Evolutionary conservation across 1,140 invertebrate species (phyloP), one percentile per base, ranked within the genome.

Genomic region (Drosophila aff.): DNA sequence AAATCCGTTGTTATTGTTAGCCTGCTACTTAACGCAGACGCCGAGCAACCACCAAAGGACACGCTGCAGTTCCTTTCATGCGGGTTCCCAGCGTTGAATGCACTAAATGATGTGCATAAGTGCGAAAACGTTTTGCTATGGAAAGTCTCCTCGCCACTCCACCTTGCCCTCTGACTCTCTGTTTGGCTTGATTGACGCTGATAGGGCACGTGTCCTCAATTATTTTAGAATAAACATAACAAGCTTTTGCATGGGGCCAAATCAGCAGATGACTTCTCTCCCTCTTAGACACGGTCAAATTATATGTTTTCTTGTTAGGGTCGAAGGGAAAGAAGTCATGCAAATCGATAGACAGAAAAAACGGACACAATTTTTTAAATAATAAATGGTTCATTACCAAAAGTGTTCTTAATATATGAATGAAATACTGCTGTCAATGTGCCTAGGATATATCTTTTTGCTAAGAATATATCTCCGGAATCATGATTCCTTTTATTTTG

Each of bases 171-270:
- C 15, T 46, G 49, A 36, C 26, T 50, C 31, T 55, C 38, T 84
- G 81, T 82, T 91, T 90, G 76, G 49, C 43, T 89, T 90, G 85
- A 90, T 90, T 90, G 79, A 79, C 87, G 89, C 82, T 91, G 89
- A 91, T 91, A 91, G 74, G 73, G 79, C 89, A 91, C 89, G 89
- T 91, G 89, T 81, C 78, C 71, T 72, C 89, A 91, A 91, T 91
- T 91, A 91, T 82, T 90, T 79, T 75, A 77, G 66, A 84, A 85
- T 91, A 91, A 89, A 91, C 76, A 91, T 90, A 72, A 84, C 71
- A 76, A 79, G 78, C 60, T 67, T 67, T 44, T 50, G 7, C 58
- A 73, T 41, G 50, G 43, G 65, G 46, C 40, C 43, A 79, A 86
- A 69, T 87, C 79, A 82, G 61, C 52, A 79, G 76, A 87, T 79